phyloP scores from a whole-genome alignment of 2,113 vertebrate species.

The Columbina picui region DNA sequence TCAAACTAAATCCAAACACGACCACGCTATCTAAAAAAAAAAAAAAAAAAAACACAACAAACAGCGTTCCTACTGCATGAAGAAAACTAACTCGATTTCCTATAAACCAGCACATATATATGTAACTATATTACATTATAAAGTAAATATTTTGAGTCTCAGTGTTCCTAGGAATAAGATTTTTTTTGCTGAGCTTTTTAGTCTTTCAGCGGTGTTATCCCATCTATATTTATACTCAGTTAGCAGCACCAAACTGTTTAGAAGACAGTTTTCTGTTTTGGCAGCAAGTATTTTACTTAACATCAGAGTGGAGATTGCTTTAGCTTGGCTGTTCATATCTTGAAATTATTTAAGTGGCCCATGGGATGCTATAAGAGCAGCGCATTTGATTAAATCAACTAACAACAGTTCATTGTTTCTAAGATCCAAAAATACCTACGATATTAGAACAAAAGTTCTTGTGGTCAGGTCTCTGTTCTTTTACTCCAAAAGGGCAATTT shows the following conservation, averaged over 20 bases:
- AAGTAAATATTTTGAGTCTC: background rate
- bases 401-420: conserved; percentile 17
- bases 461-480: background rate
- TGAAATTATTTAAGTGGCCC: background rate
- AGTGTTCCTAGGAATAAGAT: background rate
- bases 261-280: background rate
- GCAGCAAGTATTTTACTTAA: background rate
- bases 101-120: too few species aligned
- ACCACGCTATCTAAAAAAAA: too few species aligned
- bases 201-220: background rate
- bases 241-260: background rate
- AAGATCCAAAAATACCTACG: background rate
- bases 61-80: too few species aligned
- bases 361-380: background rate
- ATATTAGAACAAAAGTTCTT: background rate
- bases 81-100: too few species aligned
- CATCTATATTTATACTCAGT: background rate
- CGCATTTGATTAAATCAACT: background rate
- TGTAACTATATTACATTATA: background rate
- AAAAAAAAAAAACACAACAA: too few species aligned
- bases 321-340: background rate
- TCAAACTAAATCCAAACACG: too few species aligned
- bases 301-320: background rate
- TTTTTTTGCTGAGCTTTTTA: background rate
- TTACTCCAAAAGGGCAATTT: background rate